Percentiles rank a stretch among this genome's conserved stretches.
Conservation (phyloP, 2,888 invertebrate genomes). For the Melinaea menophilus region DNA sequence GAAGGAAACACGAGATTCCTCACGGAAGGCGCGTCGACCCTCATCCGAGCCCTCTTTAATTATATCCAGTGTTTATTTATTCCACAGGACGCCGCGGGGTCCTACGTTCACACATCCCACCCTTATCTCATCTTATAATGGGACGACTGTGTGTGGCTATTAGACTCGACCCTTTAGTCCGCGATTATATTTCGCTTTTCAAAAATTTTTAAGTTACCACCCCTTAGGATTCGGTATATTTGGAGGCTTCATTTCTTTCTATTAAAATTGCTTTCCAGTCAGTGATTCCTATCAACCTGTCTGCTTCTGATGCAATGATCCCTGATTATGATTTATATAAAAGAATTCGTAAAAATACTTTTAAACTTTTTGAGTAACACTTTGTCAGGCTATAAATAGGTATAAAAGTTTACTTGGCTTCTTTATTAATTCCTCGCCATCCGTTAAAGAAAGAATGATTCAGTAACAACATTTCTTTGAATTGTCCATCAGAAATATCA, state of each 20-base stretch:
- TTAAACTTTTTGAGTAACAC: too few relatives aligned
- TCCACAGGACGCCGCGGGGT: conserved; percentile 54
- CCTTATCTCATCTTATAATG: conserved; percentile 37
- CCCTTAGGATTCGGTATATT: not conserved
- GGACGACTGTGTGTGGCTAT: conserved; percentile 14
- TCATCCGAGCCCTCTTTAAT: conserved; percentile 56
- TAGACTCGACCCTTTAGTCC: conserved; percentile 14
- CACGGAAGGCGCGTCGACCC: conserved; percentile 29
- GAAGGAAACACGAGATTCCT: conserved; percentile 20
- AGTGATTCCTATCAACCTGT: too few relatives aligned
- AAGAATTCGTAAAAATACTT: too few relatives aligned
- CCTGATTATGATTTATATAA: too few relatives aligned
- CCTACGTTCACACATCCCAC: conserved; percentile 56
- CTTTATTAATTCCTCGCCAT: too few relatives aligned
- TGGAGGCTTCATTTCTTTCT: not conserved
- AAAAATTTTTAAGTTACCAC: conserved; percentile 1
- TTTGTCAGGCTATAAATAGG: too few relatives aligned
- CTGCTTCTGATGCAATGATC: too few relatives aligned
- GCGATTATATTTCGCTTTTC: conserved; percentile 18
- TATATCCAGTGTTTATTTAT: conserved; percentile 68
- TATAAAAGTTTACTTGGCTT: too few relatives aligned
- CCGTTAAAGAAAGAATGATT: too few relatives aligned
- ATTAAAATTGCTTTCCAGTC: too few relatives aligned
- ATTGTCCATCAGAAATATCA: too few relatives aligned
- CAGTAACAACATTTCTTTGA: too few relatives aligned